These are phyloP conservation scores for Eilema depressum DNA, from an alignment of 2,888 invertebrate genomes.

Conservation along the genomic window DNA sequence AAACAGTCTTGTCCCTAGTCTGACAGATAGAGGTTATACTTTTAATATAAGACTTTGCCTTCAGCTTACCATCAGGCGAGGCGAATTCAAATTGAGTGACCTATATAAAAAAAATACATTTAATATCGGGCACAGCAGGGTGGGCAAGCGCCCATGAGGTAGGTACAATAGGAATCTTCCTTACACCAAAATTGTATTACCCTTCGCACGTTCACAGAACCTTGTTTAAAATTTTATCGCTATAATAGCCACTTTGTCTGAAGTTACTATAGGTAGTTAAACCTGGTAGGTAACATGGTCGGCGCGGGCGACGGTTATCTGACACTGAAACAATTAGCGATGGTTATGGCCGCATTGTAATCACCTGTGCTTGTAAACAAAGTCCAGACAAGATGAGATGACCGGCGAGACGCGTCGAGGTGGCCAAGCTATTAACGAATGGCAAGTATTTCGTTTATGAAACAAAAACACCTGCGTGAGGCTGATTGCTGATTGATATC, in stretches of 20 bases:
- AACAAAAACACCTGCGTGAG: neutral
- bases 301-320: slow-evolving; percentile 49
- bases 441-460: neutral
- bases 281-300: slow-evolving; percentile 14
- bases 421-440: slow-evolving; percentile 51
- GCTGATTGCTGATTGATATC: no score
- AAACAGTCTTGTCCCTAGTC: neutral
- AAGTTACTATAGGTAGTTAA: slow-evolving; percentile 25
- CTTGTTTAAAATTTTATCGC: slow-evolving; percentile 26
- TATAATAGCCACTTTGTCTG: slow-evolving; percentile 42
- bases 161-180: neutral
- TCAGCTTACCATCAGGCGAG: no score
- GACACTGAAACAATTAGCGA: slow-evolving; percentile 43
- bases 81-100: no score
- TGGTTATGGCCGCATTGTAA: slow-evolving; percentile 28
- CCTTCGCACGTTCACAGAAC: slow-evolving; percentile 22
- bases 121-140: no score
- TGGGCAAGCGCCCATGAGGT: no score
- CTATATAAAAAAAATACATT: no score
- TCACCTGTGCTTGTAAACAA: slow-evolving; percentile 45
- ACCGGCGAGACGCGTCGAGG: slow-evolving; percentile 50
- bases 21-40: neutral
- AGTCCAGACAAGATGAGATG: slow-evolving; percentile 55
- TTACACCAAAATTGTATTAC: neutral
- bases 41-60: no score